These are phyloP conservation scores for Vulpes lagopus DNA, from an alignment of 2,113 vertebrate genomes.

Conservation along the genomic window DNA sequence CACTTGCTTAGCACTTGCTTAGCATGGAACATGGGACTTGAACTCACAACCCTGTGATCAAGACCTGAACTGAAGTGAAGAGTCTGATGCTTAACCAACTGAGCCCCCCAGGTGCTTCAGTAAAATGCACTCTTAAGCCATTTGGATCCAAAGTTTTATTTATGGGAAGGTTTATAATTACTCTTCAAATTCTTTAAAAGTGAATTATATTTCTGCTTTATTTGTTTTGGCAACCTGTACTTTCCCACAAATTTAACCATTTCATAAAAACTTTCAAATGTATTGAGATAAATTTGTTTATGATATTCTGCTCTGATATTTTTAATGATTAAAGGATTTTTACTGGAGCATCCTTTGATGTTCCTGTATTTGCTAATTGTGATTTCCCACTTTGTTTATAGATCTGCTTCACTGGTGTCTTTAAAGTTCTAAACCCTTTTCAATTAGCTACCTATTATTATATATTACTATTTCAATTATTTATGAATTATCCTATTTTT, in stretches of 20 bases:
- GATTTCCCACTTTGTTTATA: neutral
- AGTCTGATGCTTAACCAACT: neutral
- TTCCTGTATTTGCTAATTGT: neutral
- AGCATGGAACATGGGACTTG: neutral
- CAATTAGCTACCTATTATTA: neutral
- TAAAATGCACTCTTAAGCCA: neutral
- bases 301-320: neutral
- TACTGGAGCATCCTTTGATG: neutral
- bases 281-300: neutral
- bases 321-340: neutral
- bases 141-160: neutral
- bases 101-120: neutral
- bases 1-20: no score
- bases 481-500: neutral
- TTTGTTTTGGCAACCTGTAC: neutral
- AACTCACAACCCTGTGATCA: neutral
- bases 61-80: neutral
- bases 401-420: neutral
- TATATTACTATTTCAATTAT: neutral
- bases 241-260: neutral
- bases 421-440: neutral
- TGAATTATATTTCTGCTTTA: neutral
- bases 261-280: neutral
- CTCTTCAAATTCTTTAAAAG: neutral
- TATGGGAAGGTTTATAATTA: neutral